Conservation (phyloP, 2,797 vertebrate genomes). For the Harpagifer antarcticus region DNA sequence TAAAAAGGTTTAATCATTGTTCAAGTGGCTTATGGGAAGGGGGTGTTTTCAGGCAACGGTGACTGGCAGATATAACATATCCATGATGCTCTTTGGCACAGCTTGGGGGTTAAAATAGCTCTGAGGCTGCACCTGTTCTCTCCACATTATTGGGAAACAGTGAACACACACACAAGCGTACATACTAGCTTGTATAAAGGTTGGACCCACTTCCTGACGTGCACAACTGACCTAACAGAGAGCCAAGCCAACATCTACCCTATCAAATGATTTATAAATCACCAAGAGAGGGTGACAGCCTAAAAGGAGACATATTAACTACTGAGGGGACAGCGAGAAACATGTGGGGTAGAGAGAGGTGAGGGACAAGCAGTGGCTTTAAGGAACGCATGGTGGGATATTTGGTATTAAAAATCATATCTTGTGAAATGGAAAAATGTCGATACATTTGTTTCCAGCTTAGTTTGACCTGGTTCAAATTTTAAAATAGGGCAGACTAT, state of each 20-base stretch:
- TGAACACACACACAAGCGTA: constrained; percentile 15
- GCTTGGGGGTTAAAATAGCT: constrained; percentile 74
- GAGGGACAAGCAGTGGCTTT: constrained; percentile 8
- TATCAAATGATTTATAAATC: constrained; percentile 45
- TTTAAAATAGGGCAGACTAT: background rate
- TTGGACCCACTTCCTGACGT: constrained; percentile 13
- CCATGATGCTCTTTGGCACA: constrained; percentile 49
- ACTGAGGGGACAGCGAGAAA: background rate
- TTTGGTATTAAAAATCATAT: background rate
- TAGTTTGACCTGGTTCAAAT: background rate
- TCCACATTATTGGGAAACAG: constrained; percentile 59
- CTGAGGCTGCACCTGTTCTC: constrained; percentile 71
- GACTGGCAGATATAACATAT: constrained; percentile 36
- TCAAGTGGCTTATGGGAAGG: background rate
- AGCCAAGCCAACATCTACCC: constrained; percentile 1
- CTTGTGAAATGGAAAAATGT: background rate
- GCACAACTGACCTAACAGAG: constrained; percentile 46
- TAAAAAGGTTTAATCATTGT: background rate
- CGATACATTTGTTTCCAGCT: background rate
- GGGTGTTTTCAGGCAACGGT: constrained; percentile 25
- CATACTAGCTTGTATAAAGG: constrained; percentile 16
- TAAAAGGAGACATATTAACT: background rate
- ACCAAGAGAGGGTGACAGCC: constrained; percentile 8
- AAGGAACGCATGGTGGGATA: background rate
- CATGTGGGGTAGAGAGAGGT: background rate